Evolutionary conservation across 2,113 vertebrate species (phyloP).

Genomic region (Platycercus adscitus): DNA sequence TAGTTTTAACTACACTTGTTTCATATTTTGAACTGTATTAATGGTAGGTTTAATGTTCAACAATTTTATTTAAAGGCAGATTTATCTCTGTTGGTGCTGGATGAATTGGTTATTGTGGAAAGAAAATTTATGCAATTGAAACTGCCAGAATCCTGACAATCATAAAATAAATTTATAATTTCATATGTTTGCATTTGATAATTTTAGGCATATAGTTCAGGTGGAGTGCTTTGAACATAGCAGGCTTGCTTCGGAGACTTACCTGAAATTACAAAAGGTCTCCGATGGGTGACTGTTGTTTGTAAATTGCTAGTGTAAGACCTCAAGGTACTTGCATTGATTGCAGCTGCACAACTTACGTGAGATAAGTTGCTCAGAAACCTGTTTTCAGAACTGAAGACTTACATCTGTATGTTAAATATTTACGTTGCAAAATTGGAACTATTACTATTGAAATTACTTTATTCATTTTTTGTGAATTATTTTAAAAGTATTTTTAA

Average conservation of each 20-base stretch:
- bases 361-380: neutral
- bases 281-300: neutral
- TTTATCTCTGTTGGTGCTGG: neutral
- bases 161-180: neutral
- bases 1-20: neutral
- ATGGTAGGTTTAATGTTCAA: neutral
- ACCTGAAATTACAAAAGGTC: neutral
- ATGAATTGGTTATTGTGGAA: neutral
- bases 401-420: neutral
- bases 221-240: neutral
- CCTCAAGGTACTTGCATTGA: neutral
- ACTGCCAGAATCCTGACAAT: neutral
- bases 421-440: neutral
- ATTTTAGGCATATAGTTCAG: neutral
- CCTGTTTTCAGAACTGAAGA: neutral
- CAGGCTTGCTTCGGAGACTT: neutral
- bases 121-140: neutral
- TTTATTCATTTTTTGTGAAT: neutral
- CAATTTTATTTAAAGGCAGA: neutral
- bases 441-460: neutral
- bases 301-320: neutral
- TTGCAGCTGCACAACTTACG: neutral
- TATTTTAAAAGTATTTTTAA: neutral
- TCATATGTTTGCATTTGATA: neutral
- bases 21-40: neutral